Percentiles rank a stretch among this genome's conserved stretches.
phyloP scores from a whole-genome alignment of 1,140 invertebrate species.

The Tetragnatha versicolor region DNA sequence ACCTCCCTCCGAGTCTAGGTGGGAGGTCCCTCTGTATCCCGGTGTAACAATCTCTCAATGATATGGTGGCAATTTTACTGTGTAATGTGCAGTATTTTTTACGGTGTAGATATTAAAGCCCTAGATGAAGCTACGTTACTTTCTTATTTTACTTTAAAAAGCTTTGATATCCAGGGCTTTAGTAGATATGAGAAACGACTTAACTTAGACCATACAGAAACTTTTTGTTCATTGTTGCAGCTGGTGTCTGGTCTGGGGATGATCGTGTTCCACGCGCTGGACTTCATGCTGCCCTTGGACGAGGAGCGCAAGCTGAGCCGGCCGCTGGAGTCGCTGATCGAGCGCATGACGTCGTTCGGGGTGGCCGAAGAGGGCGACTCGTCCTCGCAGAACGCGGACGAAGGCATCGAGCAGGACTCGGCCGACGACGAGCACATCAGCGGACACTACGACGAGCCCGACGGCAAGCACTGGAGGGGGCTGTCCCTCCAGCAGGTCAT shows the following conservation, averaged over 20 bases:
- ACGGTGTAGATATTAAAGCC: too few relatives aligned
- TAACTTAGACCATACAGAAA: too few relatives aligned
- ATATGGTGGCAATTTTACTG: too few relatives aligned
- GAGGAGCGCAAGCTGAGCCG: conserved; percentile 85
- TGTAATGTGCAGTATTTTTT: too few relatives aligned
- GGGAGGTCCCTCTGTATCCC: too few relatives aligned
- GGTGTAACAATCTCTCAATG: too few relatives aligned
- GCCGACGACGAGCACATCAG: conserved; percentile 72
- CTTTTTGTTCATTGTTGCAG: too few relatives aligned
- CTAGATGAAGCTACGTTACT: too few relatives aligned
- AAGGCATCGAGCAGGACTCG: conserved; percentile 88
- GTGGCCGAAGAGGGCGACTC: neutral
- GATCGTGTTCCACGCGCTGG: conserved; percentile 85
- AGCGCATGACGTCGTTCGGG: conserved; percentile 76
- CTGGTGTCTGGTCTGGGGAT: conserved; percentile 80
- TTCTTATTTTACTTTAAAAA: too few relatives aligned
- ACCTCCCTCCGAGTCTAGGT: too few relatives aligned
- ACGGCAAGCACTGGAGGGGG: conserved; percentile 56
- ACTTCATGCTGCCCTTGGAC: conserved; percentile 80
- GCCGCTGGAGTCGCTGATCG: conserved; percentile 84
- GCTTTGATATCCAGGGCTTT: too few relatives aligned
- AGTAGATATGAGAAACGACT: too few relatives aligned
- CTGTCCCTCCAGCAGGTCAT: conserved; percentile 62
- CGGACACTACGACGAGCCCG: conserved; percentile 61
- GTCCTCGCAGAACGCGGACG: conserved; percentile 68